These are phyloP conservation scores for Sebastes schlegelii DNA, from an alignment of 2,113 vertebrate species.

Conservation along the genomic window DNA sequence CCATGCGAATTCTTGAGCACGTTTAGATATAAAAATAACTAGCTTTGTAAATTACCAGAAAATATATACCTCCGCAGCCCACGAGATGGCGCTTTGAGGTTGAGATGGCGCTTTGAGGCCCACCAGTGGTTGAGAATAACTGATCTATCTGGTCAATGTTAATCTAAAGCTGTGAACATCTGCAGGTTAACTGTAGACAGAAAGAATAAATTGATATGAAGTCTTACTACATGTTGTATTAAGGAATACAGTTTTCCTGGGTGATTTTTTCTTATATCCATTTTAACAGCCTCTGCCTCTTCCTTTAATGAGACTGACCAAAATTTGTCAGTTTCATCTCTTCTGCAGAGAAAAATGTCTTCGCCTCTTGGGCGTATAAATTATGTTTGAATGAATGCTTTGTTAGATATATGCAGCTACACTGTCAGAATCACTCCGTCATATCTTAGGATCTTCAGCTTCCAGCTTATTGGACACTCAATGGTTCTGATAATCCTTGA, in stretches of 20 bases:
- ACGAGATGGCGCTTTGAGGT: no score
- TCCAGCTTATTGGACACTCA: slow-evolving; percentile 19
- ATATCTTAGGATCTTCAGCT: slow-evolving; percentile 3
- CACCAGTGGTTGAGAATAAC: neutral
- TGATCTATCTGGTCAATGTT: neutral
- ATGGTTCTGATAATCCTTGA: slow-evolving; percentile 17
- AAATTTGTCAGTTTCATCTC: slow-evolving; percentile 37
- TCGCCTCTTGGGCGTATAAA: slow-evolving; percentile 18
- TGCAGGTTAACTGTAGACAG: neutral
- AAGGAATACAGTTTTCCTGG: slow-evolving; percentile 7
- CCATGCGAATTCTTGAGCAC: no score
- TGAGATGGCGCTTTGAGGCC: no score
- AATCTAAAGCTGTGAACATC: neutral
- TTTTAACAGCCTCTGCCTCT: slow-evolving; percentile 23
- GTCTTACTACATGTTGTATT: neutral
- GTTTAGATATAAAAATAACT: no score
- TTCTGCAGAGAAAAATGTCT: slow-evolving; percentile 22
- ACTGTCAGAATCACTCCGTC: slow-evolving; percentile 33
- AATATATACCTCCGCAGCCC: no score
- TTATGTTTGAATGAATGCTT: slow-evolving; percentile 17
- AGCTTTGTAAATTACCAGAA: no score
- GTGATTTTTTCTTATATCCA: slow-evolving; percentile 21
- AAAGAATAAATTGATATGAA: neutral
- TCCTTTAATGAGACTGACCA: slow-evolving; percentile 36
- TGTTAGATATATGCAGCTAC: slow-evolving; percentile 4